phyloP scores from a whole-genome alignment of 2,797 vertebrate genomes.

The Hemibagrus guttatus region DNA sequence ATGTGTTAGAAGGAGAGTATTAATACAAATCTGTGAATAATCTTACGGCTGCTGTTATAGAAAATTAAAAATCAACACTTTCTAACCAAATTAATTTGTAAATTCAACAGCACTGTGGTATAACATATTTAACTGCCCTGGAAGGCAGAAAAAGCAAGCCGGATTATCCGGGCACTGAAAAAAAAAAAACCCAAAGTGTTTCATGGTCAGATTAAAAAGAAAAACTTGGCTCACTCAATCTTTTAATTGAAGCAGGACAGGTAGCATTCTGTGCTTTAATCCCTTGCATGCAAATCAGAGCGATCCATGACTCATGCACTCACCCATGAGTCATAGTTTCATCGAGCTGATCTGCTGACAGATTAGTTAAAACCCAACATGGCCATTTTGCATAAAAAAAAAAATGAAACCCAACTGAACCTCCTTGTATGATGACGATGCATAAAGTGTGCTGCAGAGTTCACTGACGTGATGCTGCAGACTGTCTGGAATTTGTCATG shows the following conservation, averaged over 20 bases:
- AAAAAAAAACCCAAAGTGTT: conserved; percentile 38
- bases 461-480: conserved; percentile 1
- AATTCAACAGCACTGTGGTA: neutral
- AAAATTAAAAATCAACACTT: neutral
- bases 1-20: neutral
- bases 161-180: conserved; percentile 39
- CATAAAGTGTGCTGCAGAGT: conserved; percentile 11
- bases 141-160: conserved; percentile 33
- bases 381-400: neutral
- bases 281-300: neutral
- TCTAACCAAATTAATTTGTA: neutral
- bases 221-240: neutral
- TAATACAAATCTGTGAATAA: neutral
- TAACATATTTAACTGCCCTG: conserved; percentile 26
- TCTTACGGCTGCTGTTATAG: neutral
- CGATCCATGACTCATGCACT: neutral
- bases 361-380: neutral
- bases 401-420: neutral
- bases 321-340: neutral
- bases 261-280: neutral
- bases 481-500: conserved; percentile 24
- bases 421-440: conserved; percentile 14
- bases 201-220: neutral
- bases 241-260: neutral
- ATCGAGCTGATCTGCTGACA: neutral